Conservation (phyloP, 2,113 vertebrate genomes). For the Coptodon bakossiorum region DNA sequence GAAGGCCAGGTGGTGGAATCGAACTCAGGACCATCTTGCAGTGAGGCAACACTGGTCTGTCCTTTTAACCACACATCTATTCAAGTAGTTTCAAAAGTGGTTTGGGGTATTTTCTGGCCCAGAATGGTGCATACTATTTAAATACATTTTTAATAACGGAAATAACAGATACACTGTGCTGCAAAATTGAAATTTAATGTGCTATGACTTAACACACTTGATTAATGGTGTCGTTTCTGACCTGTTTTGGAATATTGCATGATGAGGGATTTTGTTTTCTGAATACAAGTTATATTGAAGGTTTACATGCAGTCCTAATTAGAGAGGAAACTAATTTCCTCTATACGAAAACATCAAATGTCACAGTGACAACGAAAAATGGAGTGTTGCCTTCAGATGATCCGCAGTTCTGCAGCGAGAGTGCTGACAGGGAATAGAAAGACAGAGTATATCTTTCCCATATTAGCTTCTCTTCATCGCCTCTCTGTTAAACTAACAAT, state of each 20-base stretch:
- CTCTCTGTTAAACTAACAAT: background rate
- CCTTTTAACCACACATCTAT: background rate
- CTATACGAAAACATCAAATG: background rate
- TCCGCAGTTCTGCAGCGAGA: background rate
- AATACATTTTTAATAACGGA: background rate
- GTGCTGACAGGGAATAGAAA: background rate
- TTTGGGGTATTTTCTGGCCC: background rate
- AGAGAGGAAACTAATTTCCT: background rate
- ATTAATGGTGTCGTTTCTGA: background rate
- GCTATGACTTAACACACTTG: background rate
- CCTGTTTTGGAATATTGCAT: background rate
- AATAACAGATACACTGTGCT: background rate
- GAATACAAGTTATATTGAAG: background rate
- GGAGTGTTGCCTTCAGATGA: background rate
- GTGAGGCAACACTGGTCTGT: background rate
- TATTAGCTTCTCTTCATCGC: background rate
- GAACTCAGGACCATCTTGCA: background rate
- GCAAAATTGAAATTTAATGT: background rate
- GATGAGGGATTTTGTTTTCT: background rate
- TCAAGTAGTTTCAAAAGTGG: background rate
- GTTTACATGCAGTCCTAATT: background rate
- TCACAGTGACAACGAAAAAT: background rate
- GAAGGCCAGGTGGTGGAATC: background rate
- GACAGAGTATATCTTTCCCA: background rate
- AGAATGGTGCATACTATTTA: background rate